Evolutionary conservation across 2,888 invertebrate species (phyloP), one percentile per base, ranked within the genome.

Genomic region (Drosophila colorata): DNA sequence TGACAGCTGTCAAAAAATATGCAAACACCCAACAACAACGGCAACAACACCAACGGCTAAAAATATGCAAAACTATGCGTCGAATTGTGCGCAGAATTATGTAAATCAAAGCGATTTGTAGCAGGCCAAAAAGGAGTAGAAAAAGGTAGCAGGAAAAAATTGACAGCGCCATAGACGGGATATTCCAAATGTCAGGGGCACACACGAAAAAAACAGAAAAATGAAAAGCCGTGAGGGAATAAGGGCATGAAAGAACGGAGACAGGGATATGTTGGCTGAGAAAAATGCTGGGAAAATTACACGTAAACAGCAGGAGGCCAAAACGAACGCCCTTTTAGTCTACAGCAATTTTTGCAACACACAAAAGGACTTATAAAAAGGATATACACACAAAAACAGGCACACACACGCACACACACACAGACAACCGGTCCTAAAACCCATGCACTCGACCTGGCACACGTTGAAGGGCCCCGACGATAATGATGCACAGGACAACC

Each of bases 1-100:
- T 90, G 90, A 90, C 90, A 90, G 90, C 90, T 90, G 90, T 90
- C 90, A 90, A 87, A 90, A 83, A 90, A 89, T 87, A 85, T 82
- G 83, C 87, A 89, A 89, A 90, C 87, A 88, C 59, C 80, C 76
- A 63, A 58, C 69, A 69, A 60, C 74, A 59, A 67, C 68, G 75
- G 66, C 63, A 55, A 70, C 68, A 68, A 65, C 67, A 71, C 68
- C 72, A 52, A 31, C 18, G 41, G 40, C 9, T 40, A 41, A 40
- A 43, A 73, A 43, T 44, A 57, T 63, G 61, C 48, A 78, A 67
- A 83, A 87, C 83, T 87, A 83, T 83, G 81, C 85, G 74, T 78
- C 75, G 85, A 73, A 84, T 78, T 81, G 81, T 85, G 78, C 79
- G 77, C 83, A 86, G 84, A 79, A 83, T 86, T 86, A 86, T 86